Conservation (phyloP, 92 coral and sea anemone genomes). For the Scolanthus callimorphus region DNA sequence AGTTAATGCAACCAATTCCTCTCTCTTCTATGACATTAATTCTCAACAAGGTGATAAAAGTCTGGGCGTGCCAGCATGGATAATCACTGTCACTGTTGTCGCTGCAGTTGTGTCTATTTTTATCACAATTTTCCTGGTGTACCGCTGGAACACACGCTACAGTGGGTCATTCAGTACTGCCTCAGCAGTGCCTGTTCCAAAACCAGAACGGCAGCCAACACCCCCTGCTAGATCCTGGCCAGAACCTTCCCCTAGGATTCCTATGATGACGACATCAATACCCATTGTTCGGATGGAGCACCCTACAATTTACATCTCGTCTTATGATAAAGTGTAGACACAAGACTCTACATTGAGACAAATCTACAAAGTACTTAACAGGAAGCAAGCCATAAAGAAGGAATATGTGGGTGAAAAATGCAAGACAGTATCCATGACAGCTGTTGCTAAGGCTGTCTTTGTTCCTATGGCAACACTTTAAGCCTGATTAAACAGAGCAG, state of each 20-base stretch:
- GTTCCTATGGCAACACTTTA: too few species aligned
- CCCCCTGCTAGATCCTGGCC: constrained; percentile 18
- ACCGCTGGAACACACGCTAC: constrained; percentile 85
- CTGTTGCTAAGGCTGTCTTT: too few species aligned
- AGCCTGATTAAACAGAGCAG: too few species aligned
- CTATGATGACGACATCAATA: neutral
- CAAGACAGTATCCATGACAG: too few species aligned
- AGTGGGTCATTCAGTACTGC: constrained; percentile 81
- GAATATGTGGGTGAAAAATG: too few species aligned
- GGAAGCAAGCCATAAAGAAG: too few species aligned
- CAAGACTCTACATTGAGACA: too few species aligned
- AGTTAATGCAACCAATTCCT: constrained; percentile 10
- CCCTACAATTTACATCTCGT: constrained; percentile 22
- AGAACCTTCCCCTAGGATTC: constrained; percentile 14
- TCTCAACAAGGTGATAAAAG: neutral
- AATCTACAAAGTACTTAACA: too few species aligned
- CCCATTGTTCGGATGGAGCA: constrained; percentile 12
- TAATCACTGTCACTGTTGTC: constrained; percentile 51
- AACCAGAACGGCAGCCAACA: constrained; percentile 13
- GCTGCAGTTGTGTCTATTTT: constrained; percentile 58
- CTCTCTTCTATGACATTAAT: neutral
- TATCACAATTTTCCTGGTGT: constrained; percentile 59
- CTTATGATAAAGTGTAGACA: constrained; percentile 32
- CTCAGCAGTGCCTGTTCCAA: constrained; percentile 48
- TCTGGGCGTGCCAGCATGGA: constrained; percentile 70